phyloP scores from a whole-genome alignment of 2,888 invertebrate species.

The Trachelus tabidus region DNA sequence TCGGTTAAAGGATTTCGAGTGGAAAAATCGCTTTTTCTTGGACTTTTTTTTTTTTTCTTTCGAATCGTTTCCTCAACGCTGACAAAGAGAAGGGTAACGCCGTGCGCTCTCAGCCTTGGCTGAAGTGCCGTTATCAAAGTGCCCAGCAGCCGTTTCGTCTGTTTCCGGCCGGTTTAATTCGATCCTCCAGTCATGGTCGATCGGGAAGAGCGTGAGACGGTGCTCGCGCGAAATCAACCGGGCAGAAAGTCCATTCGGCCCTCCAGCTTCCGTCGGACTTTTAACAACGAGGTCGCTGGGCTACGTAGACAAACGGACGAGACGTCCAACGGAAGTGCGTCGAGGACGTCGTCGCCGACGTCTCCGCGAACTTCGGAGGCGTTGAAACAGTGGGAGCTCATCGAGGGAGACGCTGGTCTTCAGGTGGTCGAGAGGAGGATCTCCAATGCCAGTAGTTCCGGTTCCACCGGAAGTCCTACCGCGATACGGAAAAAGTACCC shows the following conservation, averaged over 20 bases:
- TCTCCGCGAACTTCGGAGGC: conserved; percentile 37
- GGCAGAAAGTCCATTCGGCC: conserved; percentile 37
- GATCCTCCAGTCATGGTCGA: conserved; percentile 31
- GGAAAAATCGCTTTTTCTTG: background rate
- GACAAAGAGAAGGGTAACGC: background rate
- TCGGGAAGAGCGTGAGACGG: conserved; percentile 32
- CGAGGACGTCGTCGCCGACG: conserved; percentile 23
- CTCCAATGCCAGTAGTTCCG: conserved; percentile 27
- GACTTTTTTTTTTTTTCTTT: too few species aligned
- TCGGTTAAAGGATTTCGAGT: background rate
- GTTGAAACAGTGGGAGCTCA: conserved; percentile 56
- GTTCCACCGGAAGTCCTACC: background rate
- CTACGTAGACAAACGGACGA: conserved; percentile 66
- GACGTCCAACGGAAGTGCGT: conserved; percentile 32
- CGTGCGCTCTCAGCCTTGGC: background rate
- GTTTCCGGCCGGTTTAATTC: background rate
- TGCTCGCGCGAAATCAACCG: conserved; percentile 42
- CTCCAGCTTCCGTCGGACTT: conserved; percentile 26
- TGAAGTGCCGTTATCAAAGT: background rate
- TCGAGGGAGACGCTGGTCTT: conserved; percentile 59
- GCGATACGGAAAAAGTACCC: background rate
- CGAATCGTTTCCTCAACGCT: background rate
- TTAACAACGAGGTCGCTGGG: conserved; percentile 60
- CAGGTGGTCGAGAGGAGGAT: conserved; percentile 64
- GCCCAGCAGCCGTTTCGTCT: background rate